phyloP scores from a whole-genome alignment of 2,797 vertebrate species.

The Melanotaenia boesemani region DNA sequence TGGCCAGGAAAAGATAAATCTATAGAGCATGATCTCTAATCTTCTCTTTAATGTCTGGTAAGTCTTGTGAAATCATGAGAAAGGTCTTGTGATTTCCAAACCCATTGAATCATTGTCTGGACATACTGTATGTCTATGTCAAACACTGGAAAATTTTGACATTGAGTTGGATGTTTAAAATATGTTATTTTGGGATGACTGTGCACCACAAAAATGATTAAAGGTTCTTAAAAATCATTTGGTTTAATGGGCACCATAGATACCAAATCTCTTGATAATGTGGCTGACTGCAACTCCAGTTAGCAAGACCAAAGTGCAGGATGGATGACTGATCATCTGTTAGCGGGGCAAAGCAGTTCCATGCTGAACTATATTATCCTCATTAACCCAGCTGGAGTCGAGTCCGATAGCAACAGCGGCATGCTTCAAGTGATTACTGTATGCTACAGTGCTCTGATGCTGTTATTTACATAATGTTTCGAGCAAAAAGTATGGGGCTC shows the following conservation, averaged over 20 bases:
- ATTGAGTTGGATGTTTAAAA: no score
- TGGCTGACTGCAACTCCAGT: conserved; percentile 13
- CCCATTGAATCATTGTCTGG: background rate
- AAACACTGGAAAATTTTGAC: background rate
- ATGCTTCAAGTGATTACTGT: conserved; percentile 65
- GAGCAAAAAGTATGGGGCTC: conserved; percentile 46
- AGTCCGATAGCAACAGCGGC: conserved; percentile 57
- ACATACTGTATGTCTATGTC: background rate
- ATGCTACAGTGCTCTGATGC: conserved; percentile 67
- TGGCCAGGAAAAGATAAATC: background rate
- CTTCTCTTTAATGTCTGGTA: background rate
- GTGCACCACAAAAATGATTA: conserved; percentile 6
- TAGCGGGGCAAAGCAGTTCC: conserved; percentile 28
- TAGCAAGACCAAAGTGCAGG: conserved; percentile 37
- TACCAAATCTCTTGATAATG: conserved; percentile 11
- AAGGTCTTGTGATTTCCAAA: background rate
- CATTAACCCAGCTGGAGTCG: conserved; percentile 69
- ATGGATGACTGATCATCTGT: conserved; percentile 45
- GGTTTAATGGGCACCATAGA: conserved; percentile 6
- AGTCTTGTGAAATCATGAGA: background rate
- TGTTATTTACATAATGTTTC: conserved; percentile 68
- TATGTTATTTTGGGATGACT: background rate
- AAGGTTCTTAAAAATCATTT: background rate
- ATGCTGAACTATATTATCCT: conserved; percentile 45
- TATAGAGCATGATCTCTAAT: background rate